Evolutionary conservation across 2,888 invertebrate genomes (phyloP).

Genomic region (Colletes collaris): DNA sequence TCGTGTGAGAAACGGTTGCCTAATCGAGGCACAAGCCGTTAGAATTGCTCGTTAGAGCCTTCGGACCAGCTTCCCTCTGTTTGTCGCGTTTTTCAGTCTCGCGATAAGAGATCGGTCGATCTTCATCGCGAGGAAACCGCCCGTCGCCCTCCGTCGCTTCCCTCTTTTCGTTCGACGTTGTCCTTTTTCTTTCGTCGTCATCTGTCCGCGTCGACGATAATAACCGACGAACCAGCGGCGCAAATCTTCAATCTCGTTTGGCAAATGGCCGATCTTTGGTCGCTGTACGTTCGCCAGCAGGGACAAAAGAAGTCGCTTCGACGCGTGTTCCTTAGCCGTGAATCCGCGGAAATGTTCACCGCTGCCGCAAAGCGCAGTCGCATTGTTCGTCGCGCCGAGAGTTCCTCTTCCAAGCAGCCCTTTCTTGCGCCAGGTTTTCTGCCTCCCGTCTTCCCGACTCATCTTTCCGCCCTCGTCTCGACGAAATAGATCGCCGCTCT

Average conservation of each 20-base stretch:
- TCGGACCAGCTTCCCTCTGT: no score
- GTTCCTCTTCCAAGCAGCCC: conserved; percentile 23
- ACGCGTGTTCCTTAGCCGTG: conserved; percentile 48
- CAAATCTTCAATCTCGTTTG: conserved; percentile 72
- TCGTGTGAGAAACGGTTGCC: no score
- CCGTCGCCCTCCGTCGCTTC: conserved; percentile 24
- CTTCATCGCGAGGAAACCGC: conserved; percentile 39
- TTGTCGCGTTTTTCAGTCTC: neutral
- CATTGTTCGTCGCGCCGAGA: conserved; percentile 55
- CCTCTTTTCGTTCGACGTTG: conserved; percentile 14
- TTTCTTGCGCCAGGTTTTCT: conserved; percentile 36
- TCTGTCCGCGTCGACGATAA: conserved; percentile 69
- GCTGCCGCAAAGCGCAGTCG: conserved; percentile 25
- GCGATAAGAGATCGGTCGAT: conserved; percentile 36
- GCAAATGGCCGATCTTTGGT: conserved; percentile 70
- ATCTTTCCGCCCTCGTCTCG: neutral
- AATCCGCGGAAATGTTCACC: conserved; percentile 54
- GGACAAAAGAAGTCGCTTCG: conserved; percentile 60
- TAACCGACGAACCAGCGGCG: conserved; percentile 62
- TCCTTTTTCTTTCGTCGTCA: conserved; percentile 36
- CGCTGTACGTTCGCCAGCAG: conserved; percentile 46
- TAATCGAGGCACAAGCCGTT: no score
- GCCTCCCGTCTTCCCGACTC: conserved; percentile 13
- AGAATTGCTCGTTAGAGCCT: no score
- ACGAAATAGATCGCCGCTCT: neutral